These are phyloP conservation scores for Phengaris arion DNA, from an alignment of 2,888 invertebrate species.

Conservation along the genomic window DNA sequence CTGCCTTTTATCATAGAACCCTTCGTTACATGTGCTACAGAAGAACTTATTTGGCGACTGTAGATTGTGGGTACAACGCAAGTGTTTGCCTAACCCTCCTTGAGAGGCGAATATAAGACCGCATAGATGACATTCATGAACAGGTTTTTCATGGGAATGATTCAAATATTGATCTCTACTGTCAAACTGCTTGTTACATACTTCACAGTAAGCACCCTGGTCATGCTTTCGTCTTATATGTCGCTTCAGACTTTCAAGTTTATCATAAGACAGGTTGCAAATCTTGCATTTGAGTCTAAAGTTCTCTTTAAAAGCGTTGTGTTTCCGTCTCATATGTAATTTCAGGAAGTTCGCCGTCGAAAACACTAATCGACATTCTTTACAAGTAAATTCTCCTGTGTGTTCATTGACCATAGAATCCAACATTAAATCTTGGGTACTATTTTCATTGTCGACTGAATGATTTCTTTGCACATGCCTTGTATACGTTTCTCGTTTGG, in stretches of 20 bases:
- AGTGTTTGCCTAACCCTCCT: constrained; percentile 64
- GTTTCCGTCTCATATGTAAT: constrained; percentile 68
- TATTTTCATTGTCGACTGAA: constrained; percentile 47
- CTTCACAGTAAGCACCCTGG: constrained; percentile 58
- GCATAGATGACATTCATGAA: constrained; percentile 64
- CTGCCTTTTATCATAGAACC: constrained; percentile 63
- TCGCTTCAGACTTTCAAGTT: constrained; percentile 68
- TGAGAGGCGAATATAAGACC: constrained; percentile 65
- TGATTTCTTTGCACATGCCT: constrained; percentile 71
- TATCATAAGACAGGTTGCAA: constrained; percentile 70
- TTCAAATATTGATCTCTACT: constrained; percentile 58
- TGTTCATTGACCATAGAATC: constrained; percentile 50
- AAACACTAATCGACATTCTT: constrained; percentile 64
- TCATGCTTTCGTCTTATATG: constrained; percentile 69
- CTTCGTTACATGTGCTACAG: constrained; percentile 64
- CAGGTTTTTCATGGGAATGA: constrained; percentile 61
- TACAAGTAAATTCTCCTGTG: constrained; percentile 65
- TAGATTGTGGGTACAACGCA: constrained; percentile 64
- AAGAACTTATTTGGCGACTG: constrained; percentile 60
- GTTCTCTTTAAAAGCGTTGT: constrained; percentile 62
- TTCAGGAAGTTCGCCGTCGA: constrained; percentile 63
- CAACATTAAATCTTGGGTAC: constrained; percentile 43
- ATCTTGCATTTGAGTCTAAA: constrained; percentile 67
- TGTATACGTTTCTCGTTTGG: constrained; percentile 64
- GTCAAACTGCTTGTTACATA: constrained; percentile 65